These are phyloP conservation scores for Parnassius orleans DNA, from an alignment of 2,888 invertebrate genomes.

Conservation along the genomic window DNA sequence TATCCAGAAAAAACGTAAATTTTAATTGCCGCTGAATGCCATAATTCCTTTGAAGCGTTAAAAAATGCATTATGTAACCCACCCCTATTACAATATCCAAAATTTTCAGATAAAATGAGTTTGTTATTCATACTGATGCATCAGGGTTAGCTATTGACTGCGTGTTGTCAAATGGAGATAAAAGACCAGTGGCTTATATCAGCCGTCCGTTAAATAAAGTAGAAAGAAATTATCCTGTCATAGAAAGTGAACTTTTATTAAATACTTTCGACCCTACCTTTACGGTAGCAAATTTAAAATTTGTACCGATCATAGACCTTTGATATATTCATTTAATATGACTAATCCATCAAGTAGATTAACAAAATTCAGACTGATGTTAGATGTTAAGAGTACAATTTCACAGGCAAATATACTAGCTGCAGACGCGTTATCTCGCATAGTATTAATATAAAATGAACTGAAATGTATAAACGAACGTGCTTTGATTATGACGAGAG, in stretches of 20 bases:
- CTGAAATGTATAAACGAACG: background rate
- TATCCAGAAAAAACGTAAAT: background rate
- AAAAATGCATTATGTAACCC: conserved; percentile 19
- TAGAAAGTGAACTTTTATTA: conserved; percentile 25
- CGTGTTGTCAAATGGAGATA: conserved; percentile 22
- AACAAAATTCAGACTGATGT: conserved; percentile 25
- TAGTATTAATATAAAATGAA: background rate
- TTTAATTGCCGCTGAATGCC: background rate
- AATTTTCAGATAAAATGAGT: conserved; percentile 22
- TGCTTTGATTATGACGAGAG: background rate
- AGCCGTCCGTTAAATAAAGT: conserved; percentile 23
- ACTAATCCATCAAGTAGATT: conserved; percentile 16
- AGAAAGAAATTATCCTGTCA: conserved; percentile 21
- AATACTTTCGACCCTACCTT: no score
- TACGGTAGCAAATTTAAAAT: no score
- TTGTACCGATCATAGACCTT: no score
- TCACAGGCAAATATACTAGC: background rate
- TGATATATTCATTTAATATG: conserved; percentile 19
- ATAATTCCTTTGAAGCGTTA: background rate
- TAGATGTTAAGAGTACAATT: no score
- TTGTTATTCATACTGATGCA: conserved; percentile 27
- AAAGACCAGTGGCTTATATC: conserved; percentile 21
- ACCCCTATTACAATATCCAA: conserved; percentile 27
- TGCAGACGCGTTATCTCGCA: background rate
- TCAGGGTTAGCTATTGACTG: conserved; percentile 24